Percentiles rank a stretch among this genome's conserved stretches.
Evolutionary conservation across 2,797 vertebrate genomes (phyloP).

Genomic region (Dipus sagitta): DNA sequence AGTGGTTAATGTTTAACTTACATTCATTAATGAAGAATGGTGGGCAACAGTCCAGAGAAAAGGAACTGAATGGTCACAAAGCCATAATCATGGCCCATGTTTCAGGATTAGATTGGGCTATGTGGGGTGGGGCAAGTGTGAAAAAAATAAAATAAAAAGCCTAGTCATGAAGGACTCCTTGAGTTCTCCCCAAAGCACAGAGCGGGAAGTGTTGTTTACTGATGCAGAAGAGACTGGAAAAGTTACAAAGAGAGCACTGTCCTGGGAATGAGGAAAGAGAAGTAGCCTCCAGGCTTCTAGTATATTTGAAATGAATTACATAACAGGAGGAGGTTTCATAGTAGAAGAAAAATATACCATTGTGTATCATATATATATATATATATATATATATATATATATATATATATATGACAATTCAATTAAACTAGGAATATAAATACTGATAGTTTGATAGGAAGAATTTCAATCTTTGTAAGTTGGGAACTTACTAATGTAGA

Average conservation of each 20-base stretch:
- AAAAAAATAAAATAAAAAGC: not conserved
- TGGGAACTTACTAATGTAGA: slow-evolving; percentile 36
- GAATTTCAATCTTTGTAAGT: slow-evolving; percentile 38
- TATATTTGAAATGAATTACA: not conserved
- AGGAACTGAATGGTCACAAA: not conserved
- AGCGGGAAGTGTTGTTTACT: not conserved
- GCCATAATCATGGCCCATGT: not conserved
- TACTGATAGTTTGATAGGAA: slow-evolving; percentile 38
- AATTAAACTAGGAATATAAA: not conserved
- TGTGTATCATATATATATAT: not conserved
- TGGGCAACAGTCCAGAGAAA: not conserved
- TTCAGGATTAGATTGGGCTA: not conserved
- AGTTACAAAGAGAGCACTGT: not conserved
- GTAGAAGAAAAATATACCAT: not conserved
- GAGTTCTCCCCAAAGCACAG: not conserved
- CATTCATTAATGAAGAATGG: not conserved
- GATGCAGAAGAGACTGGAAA: not conserved
- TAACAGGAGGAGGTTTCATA: not conserved
- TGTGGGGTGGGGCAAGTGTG: not conserved
- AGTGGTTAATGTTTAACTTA: not conserved
- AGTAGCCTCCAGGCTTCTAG: not conserved
- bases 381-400: not conserved
- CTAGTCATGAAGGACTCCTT: not conserved
- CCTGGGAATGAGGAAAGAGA: not conserved
- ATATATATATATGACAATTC: not conserved